phyloP scores from a whole-genome alignment of 2,888 invertebrate species.

The Laspeyria flexula region DNA sequence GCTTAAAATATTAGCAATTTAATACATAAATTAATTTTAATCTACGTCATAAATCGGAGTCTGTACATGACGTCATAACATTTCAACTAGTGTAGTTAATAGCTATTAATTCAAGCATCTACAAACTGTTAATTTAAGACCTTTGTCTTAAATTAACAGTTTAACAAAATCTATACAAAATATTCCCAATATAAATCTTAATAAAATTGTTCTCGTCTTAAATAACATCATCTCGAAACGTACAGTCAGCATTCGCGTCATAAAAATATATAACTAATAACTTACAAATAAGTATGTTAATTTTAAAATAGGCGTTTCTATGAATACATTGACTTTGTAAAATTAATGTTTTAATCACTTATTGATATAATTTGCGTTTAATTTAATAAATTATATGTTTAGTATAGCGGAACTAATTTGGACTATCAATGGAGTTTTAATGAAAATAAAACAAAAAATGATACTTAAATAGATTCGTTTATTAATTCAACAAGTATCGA shows the following conservation, averaged over 20 bases:
- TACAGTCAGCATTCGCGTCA: conserved; percentile 58
- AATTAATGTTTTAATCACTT: conserved; percentile 10
- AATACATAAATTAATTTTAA: no score
- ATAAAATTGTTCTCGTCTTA: conserved; percentile 82
- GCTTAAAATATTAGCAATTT: no score
- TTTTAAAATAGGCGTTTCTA: neutral
- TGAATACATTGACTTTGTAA: conserved; percentile 2
- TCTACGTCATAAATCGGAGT: no score
- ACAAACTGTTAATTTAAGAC: conserved; percentile 65
- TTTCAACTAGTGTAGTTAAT: conserved; percentile 49
- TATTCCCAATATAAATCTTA: conserved; percentile 81
- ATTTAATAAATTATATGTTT: conserved; percentile 1
- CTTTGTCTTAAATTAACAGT: no score
- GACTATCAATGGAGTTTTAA: no score
- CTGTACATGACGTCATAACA: no score
- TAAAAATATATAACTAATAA: conserved; percentile 23
- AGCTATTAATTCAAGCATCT: conserved; percentile 53
- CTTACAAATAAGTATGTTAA: conserved; percentile 13
- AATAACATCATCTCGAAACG: conserved; percentile 75
- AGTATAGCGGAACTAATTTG: neutral
- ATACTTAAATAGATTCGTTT: no score
- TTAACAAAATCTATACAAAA: conserved; percentile 67
- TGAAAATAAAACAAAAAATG: no score
- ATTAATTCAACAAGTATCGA: no score
- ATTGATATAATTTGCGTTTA: neutral